Evolutionary conservation across 2,888 invertebrate genomes (phyloP), one percentile per base, ranked within the genome.

Genomic region (Heliconius erato): DNA sequence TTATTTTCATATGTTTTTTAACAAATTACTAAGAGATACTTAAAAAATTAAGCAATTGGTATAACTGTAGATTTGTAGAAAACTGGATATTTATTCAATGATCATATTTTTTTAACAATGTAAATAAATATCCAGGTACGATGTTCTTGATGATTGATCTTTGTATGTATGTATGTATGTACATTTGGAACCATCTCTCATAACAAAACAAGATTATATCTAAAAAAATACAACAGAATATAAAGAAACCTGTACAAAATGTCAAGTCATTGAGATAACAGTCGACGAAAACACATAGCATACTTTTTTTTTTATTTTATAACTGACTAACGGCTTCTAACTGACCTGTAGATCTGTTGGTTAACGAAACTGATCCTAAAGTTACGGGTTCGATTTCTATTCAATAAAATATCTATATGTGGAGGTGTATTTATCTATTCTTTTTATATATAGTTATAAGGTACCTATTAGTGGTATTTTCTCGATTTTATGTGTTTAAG

Each of bases 211-310:
- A 63, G 78, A 78, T 78, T 67, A 28, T 23, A 49, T 78, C 67
- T 67, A 68, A 78, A 68, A 49, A 68, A 78, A 78, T 28, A 44
- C 23, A 12, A 28, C 19, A 28, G 32, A 54, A n/a, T 74, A 80
- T 28, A 23, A 69, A 76, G 54, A 80, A 69, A 76, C 76, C 74
- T 59, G 67, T 81, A 68, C 23, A 69, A 77, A 35, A 54, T n/a
- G 49, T 74, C 69, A 59, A 76, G 68, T 81, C 76, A 81, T 28
- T 69, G 59, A 49, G 59, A 69, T 76, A 65, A 80, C 65, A 80
- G 67, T 67, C n/a, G 19, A 49, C 67, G 26, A 65, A 78, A 78
- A 44, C 49, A 26, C 63, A 76, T 63, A n/a, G 63, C n/a, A 19
- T 19, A 76, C 19, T 9, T 76, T 76, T 63, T 67, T 63, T 67